These are phyloP conservation scores for Hyposoter didymator DNA, from an alignment of 2,888 invertebrate genomes.

Conservation along the genomic window DNA sequence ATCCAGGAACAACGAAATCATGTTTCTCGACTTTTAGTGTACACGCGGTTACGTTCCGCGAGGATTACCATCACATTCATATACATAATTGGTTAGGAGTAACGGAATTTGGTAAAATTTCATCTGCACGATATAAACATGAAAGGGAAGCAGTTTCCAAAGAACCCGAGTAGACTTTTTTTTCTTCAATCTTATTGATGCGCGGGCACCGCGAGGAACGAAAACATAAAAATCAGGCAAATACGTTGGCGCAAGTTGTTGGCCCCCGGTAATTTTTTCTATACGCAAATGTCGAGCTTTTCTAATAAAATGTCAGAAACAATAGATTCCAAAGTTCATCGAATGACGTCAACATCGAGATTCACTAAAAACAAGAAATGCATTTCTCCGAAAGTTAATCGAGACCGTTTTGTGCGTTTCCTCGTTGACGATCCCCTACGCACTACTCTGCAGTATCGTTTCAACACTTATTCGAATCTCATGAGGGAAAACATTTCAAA, in stretches of 20 bases:
- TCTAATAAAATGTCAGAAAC: too few relatives aligned
- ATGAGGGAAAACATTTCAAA: not conserved
- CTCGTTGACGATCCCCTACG: too few relatives aligned
- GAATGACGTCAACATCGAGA: too few relatives aligned
- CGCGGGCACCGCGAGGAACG: not conserved
- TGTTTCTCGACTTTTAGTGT: slow-evolving; percentile 24
- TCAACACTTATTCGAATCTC: not conserved
- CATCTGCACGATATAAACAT: slow-evolving; percentile 24
- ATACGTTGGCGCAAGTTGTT: too few relatives aligned
- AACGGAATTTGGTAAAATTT: slow-evolving; percentile 40
- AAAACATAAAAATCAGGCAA: not conserved
- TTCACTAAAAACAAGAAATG: too few relatives aligned
- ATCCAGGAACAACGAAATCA: slow-evolving; percentile 21
- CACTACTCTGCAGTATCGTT: not conserved
- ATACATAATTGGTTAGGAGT: slow-evolving; percentile 34
- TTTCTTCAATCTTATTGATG: not conserved
- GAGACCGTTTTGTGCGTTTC: too few relatives aligned
- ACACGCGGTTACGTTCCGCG: slow-evolving; percentile 12
- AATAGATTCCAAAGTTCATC: too few relatives aligned
- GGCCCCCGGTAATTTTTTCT: not conserved
- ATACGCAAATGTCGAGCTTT: not conserved
- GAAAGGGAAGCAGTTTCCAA: slow-evolving; percentile 9
- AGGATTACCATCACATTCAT: slow-evolving; percentile 12
- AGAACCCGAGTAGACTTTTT: not conserved
- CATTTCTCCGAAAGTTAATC: too few relatives aligned